A percentile compares a stretch with the other conserved stretches of the same genome.
Conservation (phyloP, 2,888 invertebrate species). For the Macrosiphum euphorbiae region DNA sequence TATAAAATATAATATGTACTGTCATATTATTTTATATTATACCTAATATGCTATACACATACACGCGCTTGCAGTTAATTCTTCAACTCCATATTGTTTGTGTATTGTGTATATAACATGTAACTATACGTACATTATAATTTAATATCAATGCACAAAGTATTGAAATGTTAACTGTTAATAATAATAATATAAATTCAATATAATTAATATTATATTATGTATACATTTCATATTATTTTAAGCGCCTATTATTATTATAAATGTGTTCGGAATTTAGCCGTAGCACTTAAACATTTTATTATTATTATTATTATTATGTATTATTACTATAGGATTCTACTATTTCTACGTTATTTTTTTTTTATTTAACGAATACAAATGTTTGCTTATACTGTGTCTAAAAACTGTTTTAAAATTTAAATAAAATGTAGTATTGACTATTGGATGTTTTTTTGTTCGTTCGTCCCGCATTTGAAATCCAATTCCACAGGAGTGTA, state of each 20-base stretch:
- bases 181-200: neutral
- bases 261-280: conserved; percentile 30
- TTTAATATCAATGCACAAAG: neutral
- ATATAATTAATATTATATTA: neutral
- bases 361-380: conserved; percentile 32
- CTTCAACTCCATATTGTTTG: neutral
- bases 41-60: neutral
- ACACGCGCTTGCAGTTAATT: neutral
- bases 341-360: conserved; percentile 49
- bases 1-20: neutral
- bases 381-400: conserved; percentile 55
- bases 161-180: neutral
- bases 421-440: conserved; percentile 53
- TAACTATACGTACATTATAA: neutral
- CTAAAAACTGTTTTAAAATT: conserved; percentile 35
- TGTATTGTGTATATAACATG: neutral
- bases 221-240: conserved; percentile 34
- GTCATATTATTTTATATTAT: neutral
- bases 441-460: conserved; percentile 15
- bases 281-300: conserved; percentile 11
- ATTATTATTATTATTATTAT: conserved; percentile 41
- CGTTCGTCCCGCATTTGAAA: conserved; percentile 30
- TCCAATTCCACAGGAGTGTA: conserved; percentile 11
- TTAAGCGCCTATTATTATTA: neutral
- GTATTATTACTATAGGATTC: conserved; percentile 44